Base-by-base conservation (phyloP, 2,888 invertebrate species). In the Drosophila tanythrix region DNA sequence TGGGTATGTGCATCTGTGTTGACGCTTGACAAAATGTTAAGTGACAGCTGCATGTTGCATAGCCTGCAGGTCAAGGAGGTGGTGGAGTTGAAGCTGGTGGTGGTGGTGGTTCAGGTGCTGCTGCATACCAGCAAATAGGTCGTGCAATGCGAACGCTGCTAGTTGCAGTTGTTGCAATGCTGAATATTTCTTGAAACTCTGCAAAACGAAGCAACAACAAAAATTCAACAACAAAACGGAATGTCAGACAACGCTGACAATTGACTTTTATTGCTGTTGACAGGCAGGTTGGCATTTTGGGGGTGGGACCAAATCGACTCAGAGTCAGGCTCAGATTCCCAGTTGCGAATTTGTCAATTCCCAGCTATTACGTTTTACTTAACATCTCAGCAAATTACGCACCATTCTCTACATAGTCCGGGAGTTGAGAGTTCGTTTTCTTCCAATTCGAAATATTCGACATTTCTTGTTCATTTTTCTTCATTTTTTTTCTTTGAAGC, bases 231-330 rank as follows among this genome's bases (percentile, higher is more conserved):
- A 40, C 69, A 51, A 57, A 69, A 58, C 58, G 83, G 60, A 79
- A 82, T 76, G 72, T 67, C 76, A 64, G 80, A 73, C 76, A 82
- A 70, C 76, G 72, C 76, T 78, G 88, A 89, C 89, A 86, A 89
- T 86, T 82, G 86, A 86, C 88, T 87, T 89, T 86, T 89, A 86
- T 89, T 89, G 84, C 89, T 75, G 80, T 60, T 82, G 89, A 89
- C 81, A 81, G 74, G 66, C 53, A 53, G 55, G 36, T 10, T 35
- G 59, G 31, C 31, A 51, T 43, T 57, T 50, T n/a, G 36, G 57
- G 35, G 13, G 2, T 52, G 51, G 21, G 33, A 25, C 50, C 38
- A 59, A 58, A 46, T 63, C 51, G 40, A 72, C 53, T 51, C 55
- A n/a, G 15, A 57, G 40, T 25, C 67, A 46, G 67, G 38, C 66